Evolutionary conservation across 2,888 invertebrate genomes (phyloP), one percentile per base, ranked within the genome.

Genomic region (Arrhopalites spinosus): DNA sequence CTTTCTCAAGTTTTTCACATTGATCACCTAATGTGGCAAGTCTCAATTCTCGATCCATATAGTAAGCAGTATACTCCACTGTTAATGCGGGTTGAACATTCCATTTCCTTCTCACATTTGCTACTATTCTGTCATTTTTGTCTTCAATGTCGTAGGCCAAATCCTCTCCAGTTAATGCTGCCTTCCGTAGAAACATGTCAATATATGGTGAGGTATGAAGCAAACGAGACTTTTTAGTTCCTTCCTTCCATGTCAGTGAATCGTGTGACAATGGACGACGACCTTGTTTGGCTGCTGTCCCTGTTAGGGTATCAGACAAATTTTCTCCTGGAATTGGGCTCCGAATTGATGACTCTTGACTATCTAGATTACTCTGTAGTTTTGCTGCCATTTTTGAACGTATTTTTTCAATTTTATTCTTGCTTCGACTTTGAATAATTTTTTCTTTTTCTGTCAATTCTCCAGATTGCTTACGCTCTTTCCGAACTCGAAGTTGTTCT

Each of bases 31-130:
- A 89, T 17, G 91, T 91, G 3, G 91, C 89, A 75, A 95, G 90
- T 17, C 96, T 89, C 3, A 91, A 89, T 85, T 95, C 94, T 29
- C 97, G 89, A 85, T 97, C 96, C 74, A 96, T 87, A 85, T 94
- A 97, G 86, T 98, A 98, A 0, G 93, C 94, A 69, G 97, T 93
- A 85, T 96, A 98, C 86, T 97, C 96, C 0, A 95, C 93, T 66
- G 93, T 94, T 85, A 98, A 95, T 0, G 97, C 95, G 0, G 96
- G 95, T 0, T 94, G 91, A 78, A 97, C 92, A 86, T 96, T 95
- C 93, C 96, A 96, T 83, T 96, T 96, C 83, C 95, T 94, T 13
- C 94, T 89, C 5, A 95, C 91, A 84, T 96, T 96, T 3, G 91
- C 90, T 23, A 95, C 86, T 1, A 93, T 91, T 68, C 93, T 91